These are phyloP conservation scores for Leptura quadrifasciata DNA, from an alignment of 2,888 invertebrate species.

Conservation along the genomic window DNA sequence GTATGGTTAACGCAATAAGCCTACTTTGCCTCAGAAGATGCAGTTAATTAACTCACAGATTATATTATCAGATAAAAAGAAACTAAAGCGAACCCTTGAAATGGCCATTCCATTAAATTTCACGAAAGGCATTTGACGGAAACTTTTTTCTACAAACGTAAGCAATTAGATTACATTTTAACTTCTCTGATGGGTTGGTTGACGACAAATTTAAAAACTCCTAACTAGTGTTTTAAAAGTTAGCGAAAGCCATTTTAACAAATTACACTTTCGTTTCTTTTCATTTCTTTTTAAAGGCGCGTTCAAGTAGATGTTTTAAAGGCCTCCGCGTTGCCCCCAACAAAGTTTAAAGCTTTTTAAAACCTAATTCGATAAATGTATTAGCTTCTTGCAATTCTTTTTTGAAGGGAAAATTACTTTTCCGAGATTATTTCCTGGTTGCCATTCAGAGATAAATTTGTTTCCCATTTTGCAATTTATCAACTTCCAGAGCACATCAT, in stretches of 20 bases:
- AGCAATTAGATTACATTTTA: slow-evolving; percentile 68
- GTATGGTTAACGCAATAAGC: background rate
- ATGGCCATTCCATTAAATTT: slow-evolving; percentile 22
- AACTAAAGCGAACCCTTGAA: background rate
- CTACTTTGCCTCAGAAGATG: background rate
- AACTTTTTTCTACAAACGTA: slow-evolving; percentile 63
- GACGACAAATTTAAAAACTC: slow-evolving; percentile 72
- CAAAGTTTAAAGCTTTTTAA: slow-evolving; percentile 70
- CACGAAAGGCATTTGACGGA: slow-evolving; percentile 38
- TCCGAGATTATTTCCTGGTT: slow-evolving; percentile 52
- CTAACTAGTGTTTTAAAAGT: slow-evolving; percentile 74
- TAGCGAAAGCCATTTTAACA: slow-evolving; percentile 73
- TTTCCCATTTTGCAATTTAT: slow-evolving; percentile 31
- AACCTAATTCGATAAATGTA: slow-evolving; percentile 66
- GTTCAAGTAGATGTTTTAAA: slow-evolving; percentile 67
- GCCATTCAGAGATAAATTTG: slow-evolving; percentile 32
- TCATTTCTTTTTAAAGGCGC: slow-evolving; percentile 70
- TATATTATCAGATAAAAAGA: slow-evolving; percentile 5
- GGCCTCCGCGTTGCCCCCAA: slow-evolving; percentile 58
- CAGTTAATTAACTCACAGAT: slow-evolving; percentile 14
- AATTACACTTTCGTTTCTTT: slow-evolving; percentile 73
- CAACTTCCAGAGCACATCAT: background rate
- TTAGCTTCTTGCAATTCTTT: slow-evolving; percentile 61
- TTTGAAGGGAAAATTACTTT: slow-evolving; percentile 57
- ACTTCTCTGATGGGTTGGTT: slow-evolving; percentile 66